Conservation (phyloP, 2,888 invertebrate genomes). For the Ernsta delagoae region DNA sequence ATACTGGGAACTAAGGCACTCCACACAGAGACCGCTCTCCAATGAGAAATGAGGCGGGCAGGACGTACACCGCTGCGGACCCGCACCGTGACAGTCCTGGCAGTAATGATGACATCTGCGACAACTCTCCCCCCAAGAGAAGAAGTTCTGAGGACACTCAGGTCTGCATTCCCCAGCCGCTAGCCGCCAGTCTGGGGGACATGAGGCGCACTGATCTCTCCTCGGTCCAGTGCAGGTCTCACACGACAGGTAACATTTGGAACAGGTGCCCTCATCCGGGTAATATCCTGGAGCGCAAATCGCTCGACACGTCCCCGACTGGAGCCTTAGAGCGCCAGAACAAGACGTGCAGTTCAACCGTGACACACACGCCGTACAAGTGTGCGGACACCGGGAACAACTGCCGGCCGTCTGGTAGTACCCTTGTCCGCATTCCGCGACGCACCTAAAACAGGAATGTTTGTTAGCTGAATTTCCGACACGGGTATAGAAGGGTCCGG, state of each 20-base stretch:
- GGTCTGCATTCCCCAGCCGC: constrained; percentile 93
- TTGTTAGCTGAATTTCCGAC: constrained; percentile 42
- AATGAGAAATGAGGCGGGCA: constrained; percentile 90
- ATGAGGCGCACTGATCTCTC: constrained; percentile 93
- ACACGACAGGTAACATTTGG: constrained; percentile 93
- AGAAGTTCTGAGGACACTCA: constrained; percentile 93
- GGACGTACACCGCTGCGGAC: constrained; percentile 89
- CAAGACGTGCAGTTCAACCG: too few species aligned
- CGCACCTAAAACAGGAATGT: constrained; percentile 82
- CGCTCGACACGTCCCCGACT: constrained; percentile 78
- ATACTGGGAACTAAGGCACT: constrained; percentile 90
- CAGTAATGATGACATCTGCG: constrained; percentile 96
- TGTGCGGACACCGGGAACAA: too few species aligned
- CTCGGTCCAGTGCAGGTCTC: constrained; percentile 93
- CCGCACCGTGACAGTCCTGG: constrained; percentile 93
- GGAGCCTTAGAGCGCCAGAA: too few species aligned
- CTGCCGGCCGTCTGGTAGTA: constrained; percentile 72
- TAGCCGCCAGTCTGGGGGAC: constrained; percentile 91
- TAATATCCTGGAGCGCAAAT: constrained; percentile 93
- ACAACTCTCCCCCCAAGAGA: constrained; percentile 92
- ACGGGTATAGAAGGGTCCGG: constrained; percentile 46
- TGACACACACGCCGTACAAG: too few species aligned
- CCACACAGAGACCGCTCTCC: constrained; percentile 89
- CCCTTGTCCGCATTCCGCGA: constrained; percentile 91
- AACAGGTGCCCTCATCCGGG: constrained; percentile 93